Evolutionary conservation across 2,888 invertebrate species (phyloP).

Genomic region (Agrotis clavis): DNA sequence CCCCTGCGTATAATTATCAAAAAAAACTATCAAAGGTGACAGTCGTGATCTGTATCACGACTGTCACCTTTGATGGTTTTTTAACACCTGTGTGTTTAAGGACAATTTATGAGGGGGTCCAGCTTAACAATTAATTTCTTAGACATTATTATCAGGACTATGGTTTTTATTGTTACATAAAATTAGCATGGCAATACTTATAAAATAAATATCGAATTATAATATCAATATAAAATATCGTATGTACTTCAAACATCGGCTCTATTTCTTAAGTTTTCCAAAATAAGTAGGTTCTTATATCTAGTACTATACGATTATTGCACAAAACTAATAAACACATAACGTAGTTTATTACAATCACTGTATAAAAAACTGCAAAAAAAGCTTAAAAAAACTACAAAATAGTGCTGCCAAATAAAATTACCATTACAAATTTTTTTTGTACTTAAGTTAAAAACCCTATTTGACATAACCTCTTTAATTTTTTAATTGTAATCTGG

Average conservation of each 20-base stretch:
- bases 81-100: no score
- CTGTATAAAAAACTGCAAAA: conserved; percentile 60
- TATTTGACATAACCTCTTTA: conserved; percentile 29
- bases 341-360: conserved; percentile 58
- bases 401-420: conserved; percentile 51
- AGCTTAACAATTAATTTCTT: no score
- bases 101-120: no score
- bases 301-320: conserved; percentile 69
- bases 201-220: conserved; percentile 40
- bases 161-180: conserved; percentile 12
- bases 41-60: no score
- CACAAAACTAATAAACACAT: conserved; percentile 69
- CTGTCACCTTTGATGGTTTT: no score
- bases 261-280: conserved; percentile 39
- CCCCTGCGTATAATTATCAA: no score
- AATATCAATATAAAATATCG: conserved; percentile 39
- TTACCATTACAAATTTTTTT: conserved; percentile 40
- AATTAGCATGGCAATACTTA: conserved; percentile 48
- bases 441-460: conserved; percentile 57
- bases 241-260: conserved; percentile 27
- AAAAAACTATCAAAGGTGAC: no score
- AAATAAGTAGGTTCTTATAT: conserved; percentile 58
- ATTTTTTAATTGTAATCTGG: conserved; percentile 30
- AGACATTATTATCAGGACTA: background rate
- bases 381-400: conserved; percentile 40